Evolutionary conservation across 2,113 vertebrate genomes (phyloP), one percentile per base, ranked within the genome.

Genomic region (Limanda limanda): DNA sequence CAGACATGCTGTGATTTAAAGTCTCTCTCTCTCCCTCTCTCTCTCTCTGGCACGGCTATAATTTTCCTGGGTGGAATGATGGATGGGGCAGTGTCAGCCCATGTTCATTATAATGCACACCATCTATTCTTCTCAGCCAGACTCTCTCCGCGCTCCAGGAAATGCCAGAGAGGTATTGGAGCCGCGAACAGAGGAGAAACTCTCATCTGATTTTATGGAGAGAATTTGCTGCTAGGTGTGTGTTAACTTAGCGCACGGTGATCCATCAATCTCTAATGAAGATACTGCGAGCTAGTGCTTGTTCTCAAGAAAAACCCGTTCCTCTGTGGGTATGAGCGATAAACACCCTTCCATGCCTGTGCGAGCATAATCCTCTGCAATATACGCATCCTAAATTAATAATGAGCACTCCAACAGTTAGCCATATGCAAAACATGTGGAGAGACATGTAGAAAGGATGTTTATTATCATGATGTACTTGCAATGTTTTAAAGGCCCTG

Each of bases 61-160:
- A 93, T 94, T 93, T 94, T 92, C 92, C 91, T 59, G 88, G 90
- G 83, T 89, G 89, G 88, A 89, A 93, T 95, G 94, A 95, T 95
- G 92, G 94, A 95, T 95, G 93, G 87, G 88, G 81, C 13, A 47
- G 89, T 94, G 93, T 95, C 94, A 94, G 90, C 83, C 92, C 88
- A 85, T 92, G 92, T 94, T 95, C 93, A 95, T 94, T 94, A 94
- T 94, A 94, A 94, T 94, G 93, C 93, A 92, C 89, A 94, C 92
- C 92, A 94, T 94, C 92, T 94, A 93, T 94, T 94, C 92, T 92
- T 92, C 90, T 92, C 91, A 83, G 90, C 87, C 83, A 88, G 91
- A 91, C 92, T 89, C 84, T 89, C 84, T 84, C 85, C 54, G 82
- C 83, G 89, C 92, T 94, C 92, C 89, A 94, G 94, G 91, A 94